A percentile compares a stretch with the other conserved stretches of the same genome.
Evolutionary conservation across 2,797 vertebrate genomes (phyloP).

Genomic region (Glossophaga mutica): DNA sequence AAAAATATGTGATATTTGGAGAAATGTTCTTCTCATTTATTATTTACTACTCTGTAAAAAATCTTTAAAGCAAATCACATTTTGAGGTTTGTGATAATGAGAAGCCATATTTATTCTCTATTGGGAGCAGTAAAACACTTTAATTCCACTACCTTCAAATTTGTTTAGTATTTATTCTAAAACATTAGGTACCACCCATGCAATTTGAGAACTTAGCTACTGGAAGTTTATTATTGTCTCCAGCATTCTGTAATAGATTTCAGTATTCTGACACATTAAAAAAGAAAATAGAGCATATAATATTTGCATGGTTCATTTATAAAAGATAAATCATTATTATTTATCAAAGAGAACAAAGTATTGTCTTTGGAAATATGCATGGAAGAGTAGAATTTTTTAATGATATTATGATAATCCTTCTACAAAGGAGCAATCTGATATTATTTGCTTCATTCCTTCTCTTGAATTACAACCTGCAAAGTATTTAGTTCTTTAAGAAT

Average conservation of each 20-base stretch:
- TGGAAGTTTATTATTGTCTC: background rate
- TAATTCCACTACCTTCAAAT: conserved; percentile 42
- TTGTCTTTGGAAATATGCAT: background rate
- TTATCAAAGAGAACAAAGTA: conserved; percentile 18
- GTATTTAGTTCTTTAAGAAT: background rate
- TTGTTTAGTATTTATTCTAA: conserved; percentile 64
- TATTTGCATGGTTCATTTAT: background rate
- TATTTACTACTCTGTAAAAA: background rate
- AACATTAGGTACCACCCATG: background rate
- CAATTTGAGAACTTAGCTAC: background rate
- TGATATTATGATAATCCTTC: background rate
- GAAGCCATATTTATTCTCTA: background rate
- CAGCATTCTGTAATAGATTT: conserved; percentile 44
- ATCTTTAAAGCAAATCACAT: background rate
- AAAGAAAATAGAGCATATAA: background rate
- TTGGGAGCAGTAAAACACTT: background rate
- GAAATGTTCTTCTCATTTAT: background rate
- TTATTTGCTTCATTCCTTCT: background rate
- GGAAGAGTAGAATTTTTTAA: background rate
- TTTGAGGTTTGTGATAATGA: conserved; percentile 54
- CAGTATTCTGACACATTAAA: background rate
- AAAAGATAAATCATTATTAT: background rate
- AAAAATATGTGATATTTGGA: background rate
- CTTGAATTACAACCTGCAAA: background rate
- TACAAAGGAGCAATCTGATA: background rate